Evolutionary conservation across 2,113 vertebrate species (phyloP), one percentile per base, ranked within the genome.

Genomic region (Hiodon tergisus): DNA sequence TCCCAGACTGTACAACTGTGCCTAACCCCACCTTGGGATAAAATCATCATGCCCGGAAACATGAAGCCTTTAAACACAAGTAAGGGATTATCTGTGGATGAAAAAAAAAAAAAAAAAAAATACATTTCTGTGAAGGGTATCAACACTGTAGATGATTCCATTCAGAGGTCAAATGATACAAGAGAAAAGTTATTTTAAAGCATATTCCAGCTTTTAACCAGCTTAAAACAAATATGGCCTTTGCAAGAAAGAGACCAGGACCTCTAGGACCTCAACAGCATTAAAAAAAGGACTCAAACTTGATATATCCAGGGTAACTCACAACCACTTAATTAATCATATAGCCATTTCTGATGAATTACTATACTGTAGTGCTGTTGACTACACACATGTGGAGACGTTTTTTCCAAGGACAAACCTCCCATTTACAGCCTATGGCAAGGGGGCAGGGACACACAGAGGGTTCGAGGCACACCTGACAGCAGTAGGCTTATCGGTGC

Each of bases 251-350:
- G 31, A 31, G 31, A 31, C 31, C 31, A 31, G 31, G 31, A 31
- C 31, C 31, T 31, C 31, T 31, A 31, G 31, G 31, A 2, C 31
- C 31, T 31, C 31, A 31, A 31, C 31, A 31, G 62, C 62, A 9
- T 17, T 31, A 46, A 65, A 46, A 8, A 65, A 17, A 8, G 9
- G 4, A 3, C 63, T 47, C 31, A 46, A 66, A 66, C 68, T 63
- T 53, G 16, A 51, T 66, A 58, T 72, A 63, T 59, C 51, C 48
- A n/a, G 48, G 51, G 61, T 46, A 77, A 78, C 61, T 59, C 31
- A 63, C 10, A 69, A 65, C 78, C 77, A 74, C 54, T 59, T 57
- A 71, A 68, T 77, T 58, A 67, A 70, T 69, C 72, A 17, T 54
- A 47, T 53, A 57, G 59, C 59, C 48, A 67, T 66, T 74, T 31